These are phyloP conservation scores for Ceratotherium simum DNA, from an alignment of 2,113 vertebrate genomes.

Conservation along the genomic window DNA sequence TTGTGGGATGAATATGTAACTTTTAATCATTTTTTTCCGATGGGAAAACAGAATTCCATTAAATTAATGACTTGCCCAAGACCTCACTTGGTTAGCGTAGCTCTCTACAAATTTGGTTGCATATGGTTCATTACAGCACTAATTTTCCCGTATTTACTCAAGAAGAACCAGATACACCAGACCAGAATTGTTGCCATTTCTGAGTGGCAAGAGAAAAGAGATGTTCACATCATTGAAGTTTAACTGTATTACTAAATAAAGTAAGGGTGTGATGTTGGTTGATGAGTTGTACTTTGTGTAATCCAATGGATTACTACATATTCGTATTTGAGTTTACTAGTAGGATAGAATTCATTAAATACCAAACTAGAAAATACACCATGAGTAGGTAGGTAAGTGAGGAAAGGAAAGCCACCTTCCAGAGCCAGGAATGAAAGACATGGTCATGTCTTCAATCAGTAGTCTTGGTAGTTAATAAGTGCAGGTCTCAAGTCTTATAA, in stretches of 20 bases:
- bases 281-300: neutral
- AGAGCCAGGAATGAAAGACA: neutral
- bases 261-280: neutral
- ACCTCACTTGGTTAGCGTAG: neutral
- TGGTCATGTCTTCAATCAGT: neutral
- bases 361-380: neutral
- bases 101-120: neutral
- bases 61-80: constrained; percentile 20
- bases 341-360: neutral
- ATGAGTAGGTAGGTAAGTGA: neutral
- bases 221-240: neutral
- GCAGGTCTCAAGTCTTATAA: neutral
- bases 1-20: neutral
- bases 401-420: neutral
- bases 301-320: neutral
- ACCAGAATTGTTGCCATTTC: neutral
- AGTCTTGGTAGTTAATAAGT: neutral
- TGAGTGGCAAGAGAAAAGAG: neutral
- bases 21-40: neutral
- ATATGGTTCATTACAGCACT: neutral
- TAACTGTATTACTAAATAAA: constrained; percentile 17
- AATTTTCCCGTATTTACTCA: neutral
- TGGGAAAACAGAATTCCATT: constrained; percentile 17
- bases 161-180: neutral
- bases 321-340: neutral